Evolutionary conservation across 1,140 invertebrate species (phyloP).

Genomic region (Drosophila athabasca): DNA sequence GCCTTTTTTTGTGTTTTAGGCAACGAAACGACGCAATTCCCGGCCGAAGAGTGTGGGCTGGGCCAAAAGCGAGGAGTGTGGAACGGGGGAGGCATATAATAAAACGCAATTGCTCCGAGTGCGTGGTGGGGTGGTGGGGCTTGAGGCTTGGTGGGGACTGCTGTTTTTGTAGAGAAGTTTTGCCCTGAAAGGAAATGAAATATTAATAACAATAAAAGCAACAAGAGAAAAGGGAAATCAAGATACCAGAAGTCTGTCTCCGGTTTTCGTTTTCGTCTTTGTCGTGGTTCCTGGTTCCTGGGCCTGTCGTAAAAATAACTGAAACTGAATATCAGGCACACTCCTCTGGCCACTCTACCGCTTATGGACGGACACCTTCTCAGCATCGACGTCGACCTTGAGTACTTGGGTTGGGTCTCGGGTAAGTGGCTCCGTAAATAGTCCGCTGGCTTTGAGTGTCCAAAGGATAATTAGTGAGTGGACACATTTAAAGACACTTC

Average conservation of each 20-base stretch:
- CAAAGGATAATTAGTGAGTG: constrained; percentile 46
- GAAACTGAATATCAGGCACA: constrained; percentile 43
- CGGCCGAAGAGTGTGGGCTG: neutral
- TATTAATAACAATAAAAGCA: constrained; percentile 64
- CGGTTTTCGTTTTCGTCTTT: too few relatives aligned
- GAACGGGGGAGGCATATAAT: constrained; percentile 17
- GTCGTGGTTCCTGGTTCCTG: too few relatives aligned
- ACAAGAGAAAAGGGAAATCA: constrained; percentile 41
- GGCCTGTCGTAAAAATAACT: constrained; percentile 54
- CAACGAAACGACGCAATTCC: constrained; percentile 45
- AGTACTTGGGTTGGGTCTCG: constrained; percentile 26
- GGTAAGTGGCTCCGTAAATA: constrained; percentile 38
- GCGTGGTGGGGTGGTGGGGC: constrained; percentile 3
- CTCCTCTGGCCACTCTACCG: too few relatives aligned
- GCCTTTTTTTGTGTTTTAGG: constrained; percentile 20
- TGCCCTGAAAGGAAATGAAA: constrained; percentile 54
- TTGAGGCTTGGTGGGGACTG: neutral
- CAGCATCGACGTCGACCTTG: constrained; percentile 35
- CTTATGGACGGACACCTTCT: constrained; percentile 1
- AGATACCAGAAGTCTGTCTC: constrained; percentile 18
- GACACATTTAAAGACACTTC: constrained; percentile 24
- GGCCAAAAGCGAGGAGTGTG: too few relatives aligned
- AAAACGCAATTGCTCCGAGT: constrained; percentile 50
- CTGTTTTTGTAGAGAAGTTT: constrained; percentile 4
- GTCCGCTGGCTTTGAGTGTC: constrained; percentile 20